Evolutionary conservation across 2,113 vertebrate species (phyloP).

Genomic region (Hyperopisus bebe): DNA sequence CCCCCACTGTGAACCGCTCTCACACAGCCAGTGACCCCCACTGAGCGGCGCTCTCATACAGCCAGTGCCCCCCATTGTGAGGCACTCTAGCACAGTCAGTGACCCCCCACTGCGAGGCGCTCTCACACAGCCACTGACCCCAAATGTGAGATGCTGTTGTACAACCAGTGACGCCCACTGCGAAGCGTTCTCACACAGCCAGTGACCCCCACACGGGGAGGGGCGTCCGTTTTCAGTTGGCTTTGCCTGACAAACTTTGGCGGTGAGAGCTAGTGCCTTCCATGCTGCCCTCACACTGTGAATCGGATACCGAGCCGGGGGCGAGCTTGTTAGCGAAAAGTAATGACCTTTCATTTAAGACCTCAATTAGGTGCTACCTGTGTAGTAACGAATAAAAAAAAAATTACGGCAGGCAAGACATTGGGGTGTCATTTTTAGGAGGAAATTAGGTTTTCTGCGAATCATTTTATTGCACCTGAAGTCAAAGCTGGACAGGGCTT

Average conservation of each 20-base stretch:
- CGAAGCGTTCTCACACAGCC: background rate
- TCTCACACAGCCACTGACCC: background rate
- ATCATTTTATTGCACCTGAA: background rate
- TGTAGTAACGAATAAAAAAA: background rate
- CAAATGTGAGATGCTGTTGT: background rate
- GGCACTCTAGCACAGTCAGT: background rate
- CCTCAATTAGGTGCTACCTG: background rate
- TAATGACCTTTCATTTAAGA: slow-evolving; percentile 8
- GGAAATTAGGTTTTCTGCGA: background rate
- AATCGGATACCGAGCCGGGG: background rate
- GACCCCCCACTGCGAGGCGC: background rate
- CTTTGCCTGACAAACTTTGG: background rate
- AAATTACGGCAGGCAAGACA: background rate
- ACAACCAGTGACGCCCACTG: background rate
- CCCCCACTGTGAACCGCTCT: background rate
- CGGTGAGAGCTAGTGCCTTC: background rate
- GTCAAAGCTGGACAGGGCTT: background rate
- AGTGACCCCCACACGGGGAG: background rate
- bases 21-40: background rate
- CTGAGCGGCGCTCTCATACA: rapidly evolving
- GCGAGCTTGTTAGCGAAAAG: background rate
- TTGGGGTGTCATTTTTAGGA: background rate
- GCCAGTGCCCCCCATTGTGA: background rate
- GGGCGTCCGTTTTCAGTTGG: background rate
- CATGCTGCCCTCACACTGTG: background rate